Conservation (phyloP, 2,113 vertebrate species). For the Callopanchax toddi region DNA sequence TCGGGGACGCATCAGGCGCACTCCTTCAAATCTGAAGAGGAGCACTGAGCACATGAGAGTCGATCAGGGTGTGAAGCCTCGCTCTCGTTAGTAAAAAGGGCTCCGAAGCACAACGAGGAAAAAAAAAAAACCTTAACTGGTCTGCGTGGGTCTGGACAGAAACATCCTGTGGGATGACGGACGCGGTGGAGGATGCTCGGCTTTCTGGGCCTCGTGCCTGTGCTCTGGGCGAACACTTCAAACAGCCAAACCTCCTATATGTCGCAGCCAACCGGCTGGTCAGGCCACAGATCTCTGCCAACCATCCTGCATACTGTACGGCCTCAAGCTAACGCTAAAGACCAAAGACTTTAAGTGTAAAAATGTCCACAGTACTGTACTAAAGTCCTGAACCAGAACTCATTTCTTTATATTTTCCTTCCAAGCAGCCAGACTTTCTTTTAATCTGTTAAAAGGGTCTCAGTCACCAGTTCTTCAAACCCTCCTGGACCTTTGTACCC, state of each 20-base stretch:
- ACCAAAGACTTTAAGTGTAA: slow-evolving; percentile 46
- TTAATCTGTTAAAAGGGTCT: not conserved
- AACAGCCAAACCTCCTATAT: slow-evolving; percentile 60
- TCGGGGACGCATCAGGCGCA: slow-evolving; percentile 16
- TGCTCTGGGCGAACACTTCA: slow-evolving; percentile 66
- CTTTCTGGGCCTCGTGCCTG: slow-evolving; percentile 33
- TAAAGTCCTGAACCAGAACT: not conserved
- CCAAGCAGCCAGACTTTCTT: not conserved
- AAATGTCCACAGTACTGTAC: slow-evolving; percentile 16
- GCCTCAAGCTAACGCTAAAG: slow-evolving; percentile 61
- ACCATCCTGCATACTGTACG: slow-evolving; percentile 51
- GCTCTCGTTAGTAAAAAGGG: slow-evolving; percentile 15
- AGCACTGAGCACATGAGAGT: slow-evolving; percentile 22
- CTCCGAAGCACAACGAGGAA: slow-evolving; percentile 11
- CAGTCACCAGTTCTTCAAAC: not conserved
- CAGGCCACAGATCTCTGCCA: slow-evolving; percentile 56
- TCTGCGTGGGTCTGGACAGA: slow-evolving; percentile 25
- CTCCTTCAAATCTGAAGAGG: slow-evolving; percentile 60
- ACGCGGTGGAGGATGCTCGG: slow-evolving; percentile 40
- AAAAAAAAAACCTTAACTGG: slow-evolving; percentile 39
- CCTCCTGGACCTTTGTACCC: no score
- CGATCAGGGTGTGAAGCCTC: slow-evolving; percentile 7
- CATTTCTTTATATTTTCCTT: not conserved
- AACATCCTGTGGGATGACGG: slow-evolving; percentile 41
- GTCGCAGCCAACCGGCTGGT: slow-evolving; percentile 57